These are phyloP conservation scores for Ceratoteleas bidentatus DNA, from an alignment of 1,140 invertebrate genomes.

Conservation along the genomic window DNA sequence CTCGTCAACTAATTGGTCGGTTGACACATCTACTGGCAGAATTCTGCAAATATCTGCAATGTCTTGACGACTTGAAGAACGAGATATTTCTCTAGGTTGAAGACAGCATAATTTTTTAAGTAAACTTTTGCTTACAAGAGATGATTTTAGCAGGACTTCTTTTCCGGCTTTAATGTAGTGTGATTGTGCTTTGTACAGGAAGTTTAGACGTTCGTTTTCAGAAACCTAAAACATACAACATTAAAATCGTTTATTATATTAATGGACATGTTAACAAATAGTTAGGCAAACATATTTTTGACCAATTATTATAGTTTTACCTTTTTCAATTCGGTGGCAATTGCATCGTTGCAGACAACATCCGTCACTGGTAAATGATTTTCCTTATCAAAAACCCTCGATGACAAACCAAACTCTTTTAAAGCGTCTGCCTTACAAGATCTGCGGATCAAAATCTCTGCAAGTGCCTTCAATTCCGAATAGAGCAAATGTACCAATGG, in stretches of 20 bases:
- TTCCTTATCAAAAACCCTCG: constrained; percentile 1
- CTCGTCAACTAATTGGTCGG: neutral
- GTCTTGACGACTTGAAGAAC: neutral
- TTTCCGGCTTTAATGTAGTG: neutral
- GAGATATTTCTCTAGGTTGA: neutral
- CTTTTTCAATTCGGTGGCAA: constrained; percentile 2
- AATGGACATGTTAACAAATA: neutral
- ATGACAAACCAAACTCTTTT: constrained; percentile 9
- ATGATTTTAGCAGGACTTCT: constrained; percentile 4
- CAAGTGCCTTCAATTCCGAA: constrained; percentile 8
- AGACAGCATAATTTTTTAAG: neutral
- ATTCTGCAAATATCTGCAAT: neutral
- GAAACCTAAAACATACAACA: constrained; percentile 5
- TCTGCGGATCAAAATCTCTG: neutral
- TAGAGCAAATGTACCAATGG: constrained; percentile 5
- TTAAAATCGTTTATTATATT: constrained; percentile 3
- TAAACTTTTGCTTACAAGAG: constrained; percentile 3
- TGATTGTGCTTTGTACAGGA: neutral
- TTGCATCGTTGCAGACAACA: constrained; percentile 1
- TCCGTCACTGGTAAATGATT: neutral
- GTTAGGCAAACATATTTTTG: neutral
- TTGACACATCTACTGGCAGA: neutral
- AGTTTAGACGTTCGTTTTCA: constrained; percentile 5
- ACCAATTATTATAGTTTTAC: constrained; percentile 1
- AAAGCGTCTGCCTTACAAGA: constrained; percentile 1